Base-by-base conservation (phyloP, 2,113 vertebrate species). In the Peromyscus maniculatus region DNA sequence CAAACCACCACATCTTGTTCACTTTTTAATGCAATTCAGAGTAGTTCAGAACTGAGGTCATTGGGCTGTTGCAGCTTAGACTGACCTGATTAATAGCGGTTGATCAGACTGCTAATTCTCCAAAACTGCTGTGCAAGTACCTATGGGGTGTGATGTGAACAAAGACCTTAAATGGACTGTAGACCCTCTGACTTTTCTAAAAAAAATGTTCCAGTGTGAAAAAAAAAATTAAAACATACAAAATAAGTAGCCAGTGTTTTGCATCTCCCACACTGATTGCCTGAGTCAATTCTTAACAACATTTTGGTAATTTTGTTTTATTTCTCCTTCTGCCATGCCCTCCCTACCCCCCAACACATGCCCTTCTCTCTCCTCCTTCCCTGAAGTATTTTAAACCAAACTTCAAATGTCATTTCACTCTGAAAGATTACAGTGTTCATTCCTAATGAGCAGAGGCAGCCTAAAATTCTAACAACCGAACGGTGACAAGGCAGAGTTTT, bases 381-480 rank as follows among this genome's bases (percentile, higher is more conserved):
- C 66, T 92, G 74, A 74, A 82, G 21, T 83, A 64, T 87, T 95
- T 91, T 78, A 82, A 93, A 83, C 62, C 31, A 96, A 82, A 97
- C 84, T 71, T 52, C 22, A 88, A 95, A 59, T 64, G 79, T 57
- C 72, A 17, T 94, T 62, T 94, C 36, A 78, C 7, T 31, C 66
- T 71, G 21, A 94, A 80, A 31, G 26, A 57, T 43, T 79, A 95
- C 43, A 59, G 24, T 84, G 21, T 91, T 87, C 49, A 64, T 88
- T 59, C 28, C 13, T 86, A 84, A 67, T 7, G 10, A 33, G 79
- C 22, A 89, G 89, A 28, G 59, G 5, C 12, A 69, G 91, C 28
- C 84, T 96, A 66, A 87, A 88, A 90, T n/a, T 39, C 39, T 6
- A 91, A 49, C 46, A 52, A n/a, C 22, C 24, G 33, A 84, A 96